Percentiles rank a stretch among this genome's conserved stretches.
These are phyloP conservation scores for Ectobius pallidus DNA, from an alignment of 2,888 invertebrate genomes.

Conservation along the genomic window DNA sequence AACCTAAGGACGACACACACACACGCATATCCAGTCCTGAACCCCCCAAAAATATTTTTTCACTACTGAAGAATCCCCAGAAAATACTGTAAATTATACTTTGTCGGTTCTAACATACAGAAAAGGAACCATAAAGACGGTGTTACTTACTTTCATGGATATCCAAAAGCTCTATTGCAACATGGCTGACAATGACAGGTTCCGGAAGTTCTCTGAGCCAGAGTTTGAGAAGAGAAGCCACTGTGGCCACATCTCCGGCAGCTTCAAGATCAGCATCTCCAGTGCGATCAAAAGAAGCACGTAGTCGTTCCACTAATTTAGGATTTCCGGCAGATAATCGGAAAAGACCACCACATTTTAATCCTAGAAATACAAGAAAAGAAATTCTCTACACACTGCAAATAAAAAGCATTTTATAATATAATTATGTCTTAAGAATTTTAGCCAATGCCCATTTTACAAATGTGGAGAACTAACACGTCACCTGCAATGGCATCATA, in stretches of 20 bases:
- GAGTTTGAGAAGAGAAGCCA: constrained; percentile 61
- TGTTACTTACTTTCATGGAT: constrained; percentile 38
- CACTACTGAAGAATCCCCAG: too few relatives aligned
- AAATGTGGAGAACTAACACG: too few relatives aligned
- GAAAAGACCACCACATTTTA: constrained; percentile 59
- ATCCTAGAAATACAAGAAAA: constrained; percentile 49
- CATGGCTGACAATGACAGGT: constrained; percentile 58
- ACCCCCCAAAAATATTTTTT: too few relatives aligned
- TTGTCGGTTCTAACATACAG: too few relatives aligned
- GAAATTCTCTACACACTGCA: too few relatives aligned
- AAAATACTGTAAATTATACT: too few relatives aligned
- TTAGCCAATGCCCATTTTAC: too few relatives aligned
- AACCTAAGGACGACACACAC: too few relatives aligned
- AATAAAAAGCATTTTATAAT: too few relatives aligned
- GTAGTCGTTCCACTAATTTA: constrained; percentile 59
- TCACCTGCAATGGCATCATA: too few relatives aligned
- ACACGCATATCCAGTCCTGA: too few relatives aligned
- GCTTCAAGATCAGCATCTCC: constrained; percentile 62
- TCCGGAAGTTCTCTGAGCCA: constrained; percentile 62
- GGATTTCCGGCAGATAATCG: constrained; percentile 62
- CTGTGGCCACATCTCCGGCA: constrained; percentile 59
- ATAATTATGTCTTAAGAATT: too few relatives aligned
- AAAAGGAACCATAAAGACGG: neutral
- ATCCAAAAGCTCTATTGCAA: constrained; percentile 50
- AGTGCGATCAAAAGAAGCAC: constrained; percentile 58